phyloP scores from a whole-genome alignment of 2,888 invertebrate species.

The Trichopria drosophilae region DNA sequence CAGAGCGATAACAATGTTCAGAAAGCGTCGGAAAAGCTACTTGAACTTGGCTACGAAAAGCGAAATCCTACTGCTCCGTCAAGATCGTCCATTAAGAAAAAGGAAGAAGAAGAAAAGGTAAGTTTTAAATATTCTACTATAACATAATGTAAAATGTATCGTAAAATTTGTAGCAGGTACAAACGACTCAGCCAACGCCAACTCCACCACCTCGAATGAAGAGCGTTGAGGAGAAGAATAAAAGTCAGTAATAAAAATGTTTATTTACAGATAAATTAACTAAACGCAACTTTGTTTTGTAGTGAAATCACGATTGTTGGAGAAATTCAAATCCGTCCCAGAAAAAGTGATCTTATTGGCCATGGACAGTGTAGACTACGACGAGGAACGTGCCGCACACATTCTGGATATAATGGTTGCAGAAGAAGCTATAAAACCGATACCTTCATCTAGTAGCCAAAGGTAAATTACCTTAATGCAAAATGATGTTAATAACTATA shows the following conservation, averaged over 20 bases:
- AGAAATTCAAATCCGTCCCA: constrained; percentile 74
- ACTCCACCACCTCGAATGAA: constrained; percentile 69
- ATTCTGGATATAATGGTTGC: constrained; percentile 74
- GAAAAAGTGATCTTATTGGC: constrained; percentile 83
- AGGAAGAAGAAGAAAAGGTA: no score
- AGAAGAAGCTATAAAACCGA: constrained; percentile 64
- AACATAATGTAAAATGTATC: neutral
- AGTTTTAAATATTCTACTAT: constrained; percentile 12
- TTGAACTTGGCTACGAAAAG: constrained; percentile 80
- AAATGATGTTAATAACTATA: no score
- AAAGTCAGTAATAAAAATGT: constrained; percentile 61
- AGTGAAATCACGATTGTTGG: constrained; percentile 74
- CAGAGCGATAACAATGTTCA: constrained; percentile 90
- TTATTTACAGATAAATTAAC: constrained; percentile 5
- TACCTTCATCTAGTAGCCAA: constrained; percentile 51
- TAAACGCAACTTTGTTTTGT: constrained; percentile 38
- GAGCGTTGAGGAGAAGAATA: constrained; percentile 70
- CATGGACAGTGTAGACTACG: constrained; percentile 83
- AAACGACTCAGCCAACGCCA: constrained; percentile 42
- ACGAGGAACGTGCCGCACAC: constrained; percentile 79
- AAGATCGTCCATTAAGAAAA: constrained; percentile 60
- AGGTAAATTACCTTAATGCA: constrained; percentile 44
- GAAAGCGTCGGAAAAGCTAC: constrained; percentile 79
- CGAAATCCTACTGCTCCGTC: constrained; percentile 67
- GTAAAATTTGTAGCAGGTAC: constrained; percentile 31